Conservation (phyloP, 2,888 invertebrate species). For the Erannis defoliaria region DNA sequence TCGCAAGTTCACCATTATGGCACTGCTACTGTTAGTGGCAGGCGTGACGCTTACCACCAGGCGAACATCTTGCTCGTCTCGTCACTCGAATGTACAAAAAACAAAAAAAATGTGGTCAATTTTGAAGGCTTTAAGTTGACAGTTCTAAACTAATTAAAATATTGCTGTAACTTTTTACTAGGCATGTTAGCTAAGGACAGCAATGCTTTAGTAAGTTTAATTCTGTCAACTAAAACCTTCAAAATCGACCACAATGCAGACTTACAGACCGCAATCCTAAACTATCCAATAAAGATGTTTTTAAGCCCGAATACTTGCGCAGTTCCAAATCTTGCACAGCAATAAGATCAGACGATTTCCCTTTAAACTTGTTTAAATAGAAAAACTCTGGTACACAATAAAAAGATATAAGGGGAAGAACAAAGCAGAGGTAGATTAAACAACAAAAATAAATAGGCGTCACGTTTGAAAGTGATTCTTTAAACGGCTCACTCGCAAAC, state of each 20-base stretch:
- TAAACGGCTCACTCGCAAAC: constrained; percentile 52
- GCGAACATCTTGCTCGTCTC: no score
- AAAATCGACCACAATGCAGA: not conserved
- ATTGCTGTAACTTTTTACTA: no score
- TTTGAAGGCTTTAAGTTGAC: no score
- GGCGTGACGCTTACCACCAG: no score
- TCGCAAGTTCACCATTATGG: no score
- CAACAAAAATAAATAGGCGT: constrained; percentile 65
- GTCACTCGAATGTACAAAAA: no score
- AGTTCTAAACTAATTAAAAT: no score
- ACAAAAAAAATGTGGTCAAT: no score
- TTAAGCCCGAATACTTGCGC: constrained; percentile 47
- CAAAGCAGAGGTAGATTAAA: constrained; percentile 71
- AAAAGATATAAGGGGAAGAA: constrained; percentile 62
- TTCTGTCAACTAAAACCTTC: no score
- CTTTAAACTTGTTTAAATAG: constrained; percentile 66
- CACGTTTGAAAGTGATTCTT: constrained; percentile 64
- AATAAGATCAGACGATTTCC: constrained; percentile 68
- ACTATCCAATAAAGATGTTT: constrained; percentile 56
- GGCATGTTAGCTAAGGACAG: no score
- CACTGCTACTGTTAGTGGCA: no score
- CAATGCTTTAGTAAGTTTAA: no score
- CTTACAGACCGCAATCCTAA: constrained; percentile 36
- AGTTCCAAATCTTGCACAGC: constrained; percentile 59
- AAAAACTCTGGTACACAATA: constrained; percentile 59